Evolutionary conservation across 2,888 invertebrate genomes (phyloP).

Genomic region (Acrobasis repandana): DNA sequence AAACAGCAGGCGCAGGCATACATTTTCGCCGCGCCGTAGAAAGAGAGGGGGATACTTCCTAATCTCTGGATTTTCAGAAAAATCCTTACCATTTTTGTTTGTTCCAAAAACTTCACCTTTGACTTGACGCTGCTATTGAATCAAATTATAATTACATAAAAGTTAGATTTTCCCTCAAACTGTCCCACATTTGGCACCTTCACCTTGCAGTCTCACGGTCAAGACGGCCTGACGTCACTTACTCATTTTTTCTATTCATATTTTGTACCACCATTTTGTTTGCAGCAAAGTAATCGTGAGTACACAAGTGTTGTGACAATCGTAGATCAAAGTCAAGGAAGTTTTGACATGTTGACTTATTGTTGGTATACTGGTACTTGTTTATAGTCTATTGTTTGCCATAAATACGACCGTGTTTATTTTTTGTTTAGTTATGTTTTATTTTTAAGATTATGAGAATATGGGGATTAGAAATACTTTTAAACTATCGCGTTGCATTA

Average conservation of each 20-base stretch:
- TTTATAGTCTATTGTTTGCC: neutral
- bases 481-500: no score
- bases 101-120: no score
- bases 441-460: no score
- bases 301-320: constrained; percentile 13
- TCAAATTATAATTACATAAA: neutral
- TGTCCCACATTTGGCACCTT: constrained; percentile 28
- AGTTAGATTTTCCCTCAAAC: constrained; percentile 11
- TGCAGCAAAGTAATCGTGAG: constrained; percentile 25
- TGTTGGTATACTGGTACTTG: neutral
- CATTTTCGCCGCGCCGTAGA: no score
- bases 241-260: constrained; percentile 39
- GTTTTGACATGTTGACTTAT: constrained; percentile 1
- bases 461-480: no score
- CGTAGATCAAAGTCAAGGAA: constrained; percentile 14
- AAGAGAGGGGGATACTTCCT: no score
- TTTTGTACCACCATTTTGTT: constrained; percentile 33
- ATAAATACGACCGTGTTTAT: no score
- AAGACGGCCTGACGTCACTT: constrained; percentile 44
- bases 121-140: neutral
- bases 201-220: constrained; percentile 57
- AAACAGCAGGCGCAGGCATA: no score
- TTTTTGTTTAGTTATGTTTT: neutral
- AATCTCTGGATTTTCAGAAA: no score
- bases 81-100: no score